phyloP scores from a whole-genome alignment of 2,113 vertebrate species.

The Microcebus jonahi region DNA sequence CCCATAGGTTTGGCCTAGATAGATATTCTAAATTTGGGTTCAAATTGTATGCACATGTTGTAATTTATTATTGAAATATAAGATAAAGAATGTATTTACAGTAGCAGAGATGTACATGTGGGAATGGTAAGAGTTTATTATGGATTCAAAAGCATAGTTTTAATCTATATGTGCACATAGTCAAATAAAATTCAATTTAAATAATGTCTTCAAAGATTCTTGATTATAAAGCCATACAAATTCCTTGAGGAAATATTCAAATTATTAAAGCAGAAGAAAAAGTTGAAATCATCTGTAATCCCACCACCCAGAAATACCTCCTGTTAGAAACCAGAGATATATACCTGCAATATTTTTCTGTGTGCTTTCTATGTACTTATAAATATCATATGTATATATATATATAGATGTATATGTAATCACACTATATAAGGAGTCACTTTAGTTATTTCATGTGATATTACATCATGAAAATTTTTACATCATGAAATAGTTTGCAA shows the following conservation, averaged over 20 bases:
- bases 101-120: neutral
- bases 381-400: neutral
- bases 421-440: neutral
- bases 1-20: neutral
- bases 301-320: neutral
- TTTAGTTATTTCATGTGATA: neutral
- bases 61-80: neutral
- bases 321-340: neutral
- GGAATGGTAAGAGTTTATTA: neutral
- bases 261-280: neutral
- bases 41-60: neutral
- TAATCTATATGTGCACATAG: neutral
- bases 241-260: neutral
- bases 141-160: neutral
- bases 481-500: neutral
- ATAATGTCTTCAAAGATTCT: neutral
- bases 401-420: neutral
- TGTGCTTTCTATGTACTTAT: neutral
- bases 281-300: neutral
- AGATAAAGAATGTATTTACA: neutral
- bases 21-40: neutral
- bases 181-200: neutral
- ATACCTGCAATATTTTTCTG: neutral
- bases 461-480: neutral
- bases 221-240: neutral